Evolutionary conservation across 2,888 invertebrate species (phyloP), one percentile per base, ranked within the genome.

Genomic region (Helleia helle): DNA sequence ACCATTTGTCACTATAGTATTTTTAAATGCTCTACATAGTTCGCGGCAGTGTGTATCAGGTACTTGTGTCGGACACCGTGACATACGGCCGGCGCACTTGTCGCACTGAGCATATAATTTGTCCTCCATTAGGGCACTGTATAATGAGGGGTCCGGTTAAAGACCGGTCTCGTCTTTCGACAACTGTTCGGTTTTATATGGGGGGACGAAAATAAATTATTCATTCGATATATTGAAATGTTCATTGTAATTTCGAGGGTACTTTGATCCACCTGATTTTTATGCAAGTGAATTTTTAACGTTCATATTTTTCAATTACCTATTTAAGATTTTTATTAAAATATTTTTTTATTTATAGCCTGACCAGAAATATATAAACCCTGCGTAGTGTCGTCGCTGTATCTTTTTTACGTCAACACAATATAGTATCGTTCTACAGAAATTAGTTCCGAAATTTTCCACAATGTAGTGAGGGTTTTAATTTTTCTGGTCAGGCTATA

Each of bases 111-210:
- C 65, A 71, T 71, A 75, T 83, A 81, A 84, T 84, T 83, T 79
- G 80, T 77, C 59, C 72, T 70, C 81, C 71, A 83, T 83, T 81
- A 83, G 65, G 59, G 61, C 59, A 65, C 61, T 62, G 70, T 71
- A 66, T 65, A 63, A 64, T 61, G 63, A 75, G 65, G 75, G 72
- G 74, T 67, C 63, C 68, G 72, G 76, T 79, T 74, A 73, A 65
- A 79, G 65, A 59, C 67, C 50, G 58, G 75, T 64, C 71, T 84
- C 83, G 74, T 80, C 79, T 84, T 83, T 72, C 81, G 55, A 71
- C 83, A 84, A 83, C 73, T 83, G 83, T 81, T 79, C 60, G 44
- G 42, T 56, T 54, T 54, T 54, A 47, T 44, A 48, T 59, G 60
- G 60, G 59, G 48, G 47, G 47, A 50, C 51, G 54, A 46, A 59